A percentile compares a stretch with the other conserved stretches of the same genome.
Evolutionary conservation across 2,888 invertebrate genomes (phyloP).

Genomic region (Ophraella communa): DNA sequence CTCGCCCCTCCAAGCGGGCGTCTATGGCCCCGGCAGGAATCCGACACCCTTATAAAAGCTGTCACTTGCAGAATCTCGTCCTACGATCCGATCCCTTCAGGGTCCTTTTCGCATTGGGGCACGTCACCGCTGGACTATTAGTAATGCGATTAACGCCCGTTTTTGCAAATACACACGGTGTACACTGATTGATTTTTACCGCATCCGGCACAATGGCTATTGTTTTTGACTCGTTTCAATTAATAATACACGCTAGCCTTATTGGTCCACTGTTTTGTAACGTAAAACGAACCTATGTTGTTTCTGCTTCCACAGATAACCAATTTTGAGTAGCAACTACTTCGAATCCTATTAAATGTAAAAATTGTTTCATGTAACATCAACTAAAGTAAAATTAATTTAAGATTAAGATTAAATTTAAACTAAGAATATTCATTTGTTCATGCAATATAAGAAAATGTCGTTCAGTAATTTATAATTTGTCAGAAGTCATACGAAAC

Average conservation of each 20-base stretch:
- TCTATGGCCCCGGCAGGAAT: slow-evolving; percentile 54
- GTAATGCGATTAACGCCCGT: slow-evolving; percentile 59
- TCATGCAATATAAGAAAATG: no score
- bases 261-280: slow-evolving; percentile 11
- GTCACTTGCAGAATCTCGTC: slow-evolving; percentile 56
- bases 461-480: no score
- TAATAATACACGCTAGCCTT: slow-evolving; percentile 33
- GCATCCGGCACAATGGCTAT: slow-evolving; percentile 43
- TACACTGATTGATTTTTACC: slow-evolving; percentile 57
- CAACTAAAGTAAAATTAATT: no score
- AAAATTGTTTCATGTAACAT: no score
- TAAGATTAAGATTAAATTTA: no score
- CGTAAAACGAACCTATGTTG: slow-evolving; percentile 14
- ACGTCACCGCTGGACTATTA: slow-evolving; percentile 47
- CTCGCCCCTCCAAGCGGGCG: slow-evolving; percentile 49
- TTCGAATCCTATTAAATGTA: no score
- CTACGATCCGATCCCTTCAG: slow-evolving; percentile 43
- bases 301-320: slow-evolving; percentile 21
- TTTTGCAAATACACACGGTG: slow-evolving; percentile 52
- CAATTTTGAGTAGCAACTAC: neutral
- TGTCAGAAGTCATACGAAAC: no score
- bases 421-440: no score
- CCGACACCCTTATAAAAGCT: slow-evolving; percentile 59
- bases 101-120: slow-evolving; percentile 46
- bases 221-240: slow-evolving; percentile 48